Conservation (phyloP, 2,797 vertebrate genomes). For the Okamejei kenojei region DNA sequence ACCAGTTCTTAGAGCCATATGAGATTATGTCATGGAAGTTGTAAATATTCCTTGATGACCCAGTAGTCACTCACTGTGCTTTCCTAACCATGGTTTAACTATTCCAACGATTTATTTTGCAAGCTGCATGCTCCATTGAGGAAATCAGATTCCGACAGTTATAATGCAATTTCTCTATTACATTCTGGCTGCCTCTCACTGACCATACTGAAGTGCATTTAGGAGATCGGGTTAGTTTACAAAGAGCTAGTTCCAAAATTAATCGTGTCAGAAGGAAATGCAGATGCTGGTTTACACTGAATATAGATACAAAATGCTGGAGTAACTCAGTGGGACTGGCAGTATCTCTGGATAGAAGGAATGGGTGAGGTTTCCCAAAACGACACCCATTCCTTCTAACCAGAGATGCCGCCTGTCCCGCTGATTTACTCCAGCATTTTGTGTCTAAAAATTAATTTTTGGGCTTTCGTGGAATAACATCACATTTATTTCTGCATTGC, state of each 20-base stretch:
- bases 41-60: background rate
- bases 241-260: background rate
- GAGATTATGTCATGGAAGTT: background rate
- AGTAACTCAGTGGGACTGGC: too few relatives aligned
- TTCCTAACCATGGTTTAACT: background rate
- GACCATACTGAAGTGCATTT: background rate
- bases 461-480: background rate
- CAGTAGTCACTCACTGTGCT: background rate
- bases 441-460: too few relatives aligned
- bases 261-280: background rate
- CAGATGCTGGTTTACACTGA: too few relatives aligned
- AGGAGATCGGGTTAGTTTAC: background rate
- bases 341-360: too few relatives aligned
- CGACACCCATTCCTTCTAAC: too few relatives aligned
- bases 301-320: too few relatives aligned
- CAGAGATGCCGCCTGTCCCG: too few relatives aligned
- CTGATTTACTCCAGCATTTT: too few relatives aligned
- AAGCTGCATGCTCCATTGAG: background rate
- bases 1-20: background rate
- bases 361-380: too few relatives aligned
- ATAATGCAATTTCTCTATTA: background rate
- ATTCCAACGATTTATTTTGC: background rate
- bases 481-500: background rate
- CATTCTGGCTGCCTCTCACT: background rate
- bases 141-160: background rate